Conservation (phyloP, 2,797 vertebrate species). For the Sitta carolinensis region DNA sequence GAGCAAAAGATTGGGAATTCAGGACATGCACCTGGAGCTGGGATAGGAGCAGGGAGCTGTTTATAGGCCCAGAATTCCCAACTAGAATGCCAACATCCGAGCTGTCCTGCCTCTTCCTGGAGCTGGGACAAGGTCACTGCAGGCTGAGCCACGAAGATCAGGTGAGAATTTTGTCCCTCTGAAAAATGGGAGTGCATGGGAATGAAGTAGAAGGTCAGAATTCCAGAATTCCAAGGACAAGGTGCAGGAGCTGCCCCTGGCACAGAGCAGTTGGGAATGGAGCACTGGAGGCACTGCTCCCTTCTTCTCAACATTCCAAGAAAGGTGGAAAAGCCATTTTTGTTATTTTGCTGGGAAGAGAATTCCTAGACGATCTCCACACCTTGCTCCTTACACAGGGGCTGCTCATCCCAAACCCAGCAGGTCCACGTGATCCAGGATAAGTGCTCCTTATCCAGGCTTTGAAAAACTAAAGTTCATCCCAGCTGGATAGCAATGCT, state of each 20-base stretch:
- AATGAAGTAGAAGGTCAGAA: neutral
- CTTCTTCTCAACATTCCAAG: neutral
- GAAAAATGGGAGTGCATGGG: neutral
- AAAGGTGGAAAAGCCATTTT: neutral
- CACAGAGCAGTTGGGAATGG: rapidly evolving
- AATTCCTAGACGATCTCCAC: neutral
- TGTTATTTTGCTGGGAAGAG: neutral
- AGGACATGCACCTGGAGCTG: neutral
- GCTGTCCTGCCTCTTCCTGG: neutral
- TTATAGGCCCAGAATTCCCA: neutral
- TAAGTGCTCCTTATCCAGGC: neutral
- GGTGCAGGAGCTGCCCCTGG: neutral
- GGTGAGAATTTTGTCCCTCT: neutral
- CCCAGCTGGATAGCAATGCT: neutral
- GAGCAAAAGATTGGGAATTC: neutral
- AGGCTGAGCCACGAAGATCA: rapidly evolving
- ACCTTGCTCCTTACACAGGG: neutral
- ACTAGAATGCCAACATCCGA: neutral
- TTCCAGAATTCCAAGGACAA: neutral
- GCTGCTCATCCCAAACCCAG: rapidly evolving
- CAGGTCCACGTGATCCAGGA: neutral
- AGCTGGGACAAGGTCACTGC: neutral
- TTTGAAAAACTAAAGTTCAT: neutral
- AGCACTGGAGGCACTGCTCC: rapidly evolving
- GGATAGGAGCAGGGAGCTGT: neutral